Percentiles rank a stretch among this genome's conserved stretches.
These are phyloP conservation scores for Sympetrum striolatum DNA, from an alignment of 2,888 invertebrate species.

Conservation along the genomic window DNA sequence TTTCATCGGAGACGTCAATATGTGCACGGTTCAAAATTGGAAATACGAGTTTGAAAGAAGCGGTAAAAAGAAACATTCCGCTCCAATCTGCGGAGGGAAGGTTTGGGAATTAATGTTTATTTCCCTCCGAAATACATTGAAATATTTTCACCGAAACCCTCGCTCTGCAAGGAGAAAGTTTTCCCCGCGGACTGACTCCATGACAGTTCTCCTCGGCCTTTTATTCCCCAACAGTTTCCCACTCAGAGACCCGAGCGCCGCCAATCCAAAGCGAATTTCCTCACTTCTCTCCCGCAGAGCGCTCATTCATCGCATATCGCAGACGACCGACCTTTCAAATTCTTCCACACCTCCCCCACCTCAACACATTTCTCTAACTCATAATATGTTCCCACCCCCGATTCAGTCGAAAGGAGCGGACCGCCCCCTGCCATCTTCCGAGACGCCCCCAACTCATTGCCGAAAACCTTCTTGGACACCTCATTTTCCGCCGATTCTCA, in stretches of 20 bases:
- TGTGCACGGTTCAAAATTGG: too few species aligned
- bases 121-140: neutral
- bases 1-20: too few species aligned
- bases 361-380: neutral
- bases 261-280: neutral
- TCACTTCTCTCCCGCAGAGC: neutral
- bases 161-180: neutral
- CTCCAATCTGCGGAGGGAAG: neutral
- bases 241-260: neutral
- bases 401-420: neutral
- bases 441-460: neutral
- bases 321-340: neutral
- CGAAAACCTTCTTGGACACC: slow-evolving; percentile 24
- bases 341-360: neutral
- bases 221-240: neutral
- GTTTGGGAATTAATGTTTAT: neutral
- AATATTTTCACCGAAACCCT: neutral
- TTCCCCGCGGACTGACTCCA: neutral
- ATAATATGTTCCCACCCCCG: neutral
- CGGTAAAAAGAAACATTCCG: neutral
- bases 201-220: neutral
- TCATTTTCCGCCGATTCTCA: slow-evolving; percentile 37
- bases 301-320: neutral
- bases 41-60: neutral
- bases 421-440: neutral